Percentiles rank a stretch among this genome's conserved stretches.
phyloP scores from a whole-genome alignment of 2,888 invertebrate species.

The Apamea epomidion region DNA sequence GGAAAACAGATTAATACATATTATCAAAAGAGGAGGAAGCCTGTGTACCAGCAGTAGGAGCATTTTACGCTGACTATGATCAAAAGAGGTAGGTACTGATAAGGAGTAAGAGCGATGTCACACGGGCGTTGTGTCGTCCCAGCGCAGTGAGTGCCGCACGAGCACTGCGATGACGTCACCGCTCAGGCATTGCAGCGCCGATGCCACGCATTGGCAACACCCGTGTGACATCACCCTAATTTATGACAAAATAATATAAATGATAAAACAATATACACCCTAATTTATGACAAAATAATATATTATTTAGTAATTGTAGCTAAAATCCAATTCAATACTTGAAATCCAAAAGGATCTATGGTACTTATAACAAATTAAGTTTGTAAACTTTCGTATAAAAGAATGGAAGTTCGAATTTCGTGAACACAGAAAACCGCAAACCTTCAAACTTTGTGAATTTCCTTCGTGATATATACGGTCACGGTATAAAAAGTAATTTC shows the following conservation, averaged over 20 bases:
- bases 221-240: too few species aligned
- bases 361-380: constrained; percentile 6
- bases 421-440: constrained; percentile 56
- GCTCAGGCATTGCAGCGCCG: too few species aligned
- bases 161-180: too few species aligned
- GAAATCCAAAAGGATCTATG: neutral
- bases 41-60: too few species aligned
- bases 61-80: too few species aligned
- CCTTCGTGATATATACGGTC: constrained; percentile 39
- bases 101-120: neutral
- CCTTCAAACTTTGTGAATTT: constrained; percentile 58
- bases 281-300: neutral
- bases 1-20: neutral
- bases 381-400: constrained; percentile 14
- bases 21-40: neutral
- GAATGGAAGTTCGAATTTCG: constrained; percentile 51
- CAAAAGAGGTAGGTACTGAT: neutral
- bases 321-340: neutral
- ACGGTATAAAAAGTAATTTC: constrained; percentile 48
- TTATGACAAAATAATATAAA: neutral
- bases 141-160: too few species aligned
- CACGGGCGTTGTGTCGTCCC: neutral
- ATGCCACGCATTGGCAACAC: too few species aligned
- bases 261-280: too few species aligned
- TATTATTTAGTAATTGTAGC: neutral